Evolutionary conservation across 2,113 vertebrate species (phyloP).

Genomic region (Chaetodon auriga): DNA sequence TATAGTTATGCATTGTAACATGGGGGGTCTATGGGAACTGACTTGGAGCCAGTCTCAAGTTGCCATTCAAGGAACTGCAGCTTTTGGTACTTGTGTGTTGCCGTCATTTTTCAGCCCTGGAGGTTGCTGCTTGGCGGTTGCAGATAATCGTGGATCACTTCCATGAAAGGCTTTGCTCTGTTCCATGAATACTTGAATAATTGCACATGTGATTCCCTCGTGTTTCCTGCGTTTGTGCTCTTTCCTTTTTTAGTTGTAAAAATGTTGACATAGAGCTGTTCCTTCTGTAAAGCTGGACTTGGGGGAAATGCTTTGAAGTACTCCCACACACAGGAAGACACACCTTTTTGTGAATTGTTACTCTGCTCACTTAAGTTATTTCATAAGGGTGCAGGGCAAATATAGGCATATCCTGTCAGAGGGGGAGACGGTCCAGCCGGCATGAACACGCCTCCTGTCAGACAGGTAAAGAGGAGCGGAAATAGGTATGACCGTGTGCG

Average conservation of each 20-base stretch:
- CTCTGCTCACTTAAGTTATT: conserved; percentile 30
- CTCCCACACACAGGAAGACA: conserved; percentile 75
- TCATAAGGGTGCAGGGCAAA: conserved; percentile 59
- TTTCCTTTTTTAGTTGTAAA: neutral
- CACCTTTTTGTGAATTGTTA: conserved; percentile 45
- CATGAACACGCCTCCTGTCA: conserved; percentile 53
- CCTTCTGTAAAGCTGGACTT: conserved; percentile 1
- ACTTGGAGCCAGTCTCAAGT: too few relatives aligned
- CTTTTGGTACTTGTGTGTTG: too few relatives aligned
- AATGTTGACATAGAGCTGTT: neutral
- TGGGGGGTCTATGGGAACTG: too few relatives aligned
- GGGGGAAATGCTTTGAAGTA: conserved; percentile 25
- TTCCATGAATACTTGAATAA: too few relatives aligned
- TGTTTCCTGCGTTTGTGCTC: neutral
- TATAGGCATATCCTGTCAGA: conserved; percentile 72
- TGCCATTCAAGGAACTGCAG: too few relatives aligned
- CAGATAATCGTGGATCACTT: neutral
- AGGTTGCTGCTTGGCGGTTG: too few relatives aligned
- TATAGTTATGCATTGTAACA: too few relatives aligned
- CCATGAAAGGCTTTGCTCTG: neutral
- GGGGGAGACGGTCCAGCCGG: neutral
- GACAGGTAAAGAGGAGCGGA: conserved; percentile 43
- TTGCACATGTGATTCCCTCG: neutral
- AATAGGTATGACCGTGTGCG: neutral
- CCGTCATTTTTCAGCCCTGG: too few relatives aligned